Conservation (phyloP, 2,888 invertebrate species). For the Amiota mariae region DNA sequence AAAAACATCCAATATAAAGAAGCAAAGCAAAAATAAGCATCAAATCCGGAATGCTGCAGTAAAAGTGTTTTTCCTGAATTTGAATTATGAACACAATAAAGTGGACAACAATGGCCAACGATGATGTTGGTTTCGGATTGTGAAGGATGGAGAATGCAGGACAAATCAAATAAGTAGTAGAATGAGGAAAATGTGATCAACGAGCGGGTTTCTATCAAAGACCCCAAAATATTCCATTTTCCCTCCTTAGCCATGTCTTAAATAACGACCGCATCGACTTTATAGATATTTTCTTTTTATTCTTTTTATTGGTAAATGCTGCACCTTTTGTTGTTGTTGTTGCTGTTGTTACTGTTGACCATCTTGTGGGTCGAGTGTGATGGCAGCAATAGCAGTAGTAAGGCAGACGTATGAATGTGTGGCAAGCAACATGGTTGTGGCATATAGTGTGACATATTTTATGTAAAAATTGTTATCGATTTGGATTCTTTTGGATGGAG, state of each 20-base stretch:
- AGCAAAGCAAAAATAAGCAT: neutral
- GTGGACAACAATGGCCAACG: slow-evolving; percentile 30
- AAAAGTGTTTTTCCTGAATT: slow-evolving; percentile 27
- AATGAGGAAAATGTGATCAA: slow-evolving; percentile 8
- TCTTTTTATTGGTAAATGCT: slow-evolving; percentile 16
- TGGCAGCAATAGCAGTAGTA: neutral
- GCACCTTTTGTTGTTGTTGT: slow-evolving; percentile 18
- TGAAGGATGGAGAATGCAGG: neutral
- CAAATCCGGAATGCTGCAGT: slow-evolving; percentile 21
- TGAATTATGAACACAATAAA: slow-evolving; percentile 33
- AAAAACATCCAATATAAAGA: neutral
- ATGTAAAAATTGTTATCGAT: slow-evolving; percentile 14
- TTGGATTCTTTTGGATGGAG: neutral
- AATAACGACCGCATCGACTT: neutral
- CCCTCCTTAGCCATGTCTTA: neutral
- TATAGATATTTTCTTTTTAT: slow-evolving; percentile 13
- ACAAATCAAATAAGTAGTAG: neutral
- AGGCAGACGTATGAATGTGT: too few species aligned
- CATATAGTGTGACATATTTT: slow-evolving; percentile 22
- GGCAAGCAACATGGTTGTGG: neutral
- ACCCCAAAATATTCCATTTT: neutral
- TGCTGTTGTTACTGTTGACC: neutral
- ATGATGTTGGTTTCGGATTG: neutral
- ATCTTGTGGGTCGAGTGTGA: neutral
- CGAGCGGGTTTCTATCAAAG: neutral